A percentile compares a stretch with the other conserved stretches of the same genome.
These are phyloP conservation scores for Paramormyrops hopkinsi DNA, from an alignment of 2,797 vertebrate species.

Conservation along the genomic window DNA sequence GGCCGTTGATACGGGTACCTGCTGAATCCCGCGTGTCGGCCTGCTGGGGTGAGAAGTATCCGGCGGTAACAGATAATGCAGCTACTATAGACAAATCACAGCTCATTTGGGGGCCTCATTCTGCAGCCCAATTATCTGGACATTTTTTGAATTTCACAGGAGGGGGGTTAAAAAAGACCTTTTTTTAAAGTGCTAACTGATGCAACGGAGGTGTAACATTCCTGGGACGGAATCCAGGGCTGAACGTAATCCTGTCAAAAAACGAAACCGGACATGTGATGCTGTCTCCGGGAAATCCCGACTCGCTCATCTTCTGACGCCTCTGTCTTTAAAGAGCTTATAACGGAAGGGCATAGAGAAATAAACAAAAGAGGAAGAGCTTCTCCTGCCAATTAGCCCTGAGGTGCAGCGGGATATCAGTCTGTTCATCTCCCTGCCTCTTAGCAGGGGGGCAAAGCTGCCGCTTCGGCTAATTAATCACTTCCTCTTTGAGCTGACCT, in stretches of 20 bases:
- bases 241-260: neutral
- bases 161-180: neutral
- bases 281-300: neutral
- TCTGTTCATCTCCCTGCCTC: neutral
- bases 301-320: neutral
- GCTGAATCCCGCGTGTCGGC: neutral
- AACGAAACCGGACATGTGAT: neutral
- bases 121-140: constrained; percentile 14
- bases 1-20: neutral
- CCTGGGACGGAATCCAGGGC: constrained; percentile 3
- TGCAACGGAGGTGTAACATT: constrained; percentile 17
- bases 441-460: too few relatives aligned
- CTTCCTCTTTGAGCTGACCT: constrained; percentile 1
- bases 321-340: neutral
- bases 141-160: constrained; percentile 1
- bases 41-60: neutral
- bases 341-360: neutral
- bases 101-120: neutral
- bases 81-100: neutral
- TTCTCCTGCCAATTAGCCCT: neutral
- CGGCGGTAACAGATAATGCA: neutral
- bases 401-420: neutral
- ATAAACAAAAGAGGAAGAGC: neutral
- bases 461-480: neutral
- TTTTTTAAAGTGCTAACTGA: constrained; percentile 13